Evolutionary conservation across 2,797 vertebrate species (phyloP), one percentile per base, ranked within the genome.

Genomic region (Dicrostonyx torquatus): DNA sequence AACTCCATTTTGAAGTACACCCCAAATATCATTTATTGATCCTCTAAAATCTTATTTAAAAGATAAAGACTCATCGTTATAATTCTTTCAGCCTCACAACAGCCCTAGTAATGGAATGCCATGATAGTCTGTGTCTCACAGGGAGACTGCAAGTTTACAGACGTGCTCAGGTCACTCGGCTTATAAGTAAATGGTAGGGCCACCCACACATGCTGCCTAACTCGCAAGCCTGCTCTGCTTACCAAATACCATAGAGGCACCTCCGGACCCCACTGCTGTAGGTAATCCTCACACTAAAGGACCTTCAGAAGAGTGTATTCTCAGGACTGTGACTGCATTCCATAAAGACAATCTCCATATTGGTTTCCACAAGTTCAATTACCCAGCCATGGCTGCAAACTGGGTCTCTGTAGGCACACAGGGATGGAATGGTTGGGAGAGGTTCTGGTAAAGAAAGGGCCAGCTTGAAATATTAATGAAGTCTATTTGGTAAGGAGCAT

Each of bases 1-100:
- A 55, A 5, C 20, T 90, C 37, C 70, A 68, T 87, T 95, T 70
- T 76, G 43, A 92, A 80, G 45, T 62, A 86, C 70, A 90, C 50
- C 34, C n/a, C 64, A 80, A 50, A n/a, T n/a, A 45, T 82, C 60
- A 96, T 82, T 80, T 86, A 14, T 78, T 62, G 92, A 26, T 45
- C 78, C 86, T 93, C 60, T 60, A 60, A 89, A 58, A 82, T 91
- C 37, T 75, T 37, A 62, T 83, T 89, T 90, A 87, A 90, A 97
- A 93, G 82, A 78, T 48, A 48, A 91, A 5, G 20, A 64, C 34
- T 89, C 12, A 12, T 66, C 91, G n/a, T 70, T 13, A 5, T 75
- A 83, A 80, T 90, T 92, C 14, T 60, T 89, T 60, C 89, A 84
- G 48, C n/a, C n/a, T 96, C 3, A 66, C 70, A 62, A 48, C 37